Evolutionary conservation across 1,140 invertebrate species (phyloP).

Genomic region (Drosophila mojavensis): DNA sequence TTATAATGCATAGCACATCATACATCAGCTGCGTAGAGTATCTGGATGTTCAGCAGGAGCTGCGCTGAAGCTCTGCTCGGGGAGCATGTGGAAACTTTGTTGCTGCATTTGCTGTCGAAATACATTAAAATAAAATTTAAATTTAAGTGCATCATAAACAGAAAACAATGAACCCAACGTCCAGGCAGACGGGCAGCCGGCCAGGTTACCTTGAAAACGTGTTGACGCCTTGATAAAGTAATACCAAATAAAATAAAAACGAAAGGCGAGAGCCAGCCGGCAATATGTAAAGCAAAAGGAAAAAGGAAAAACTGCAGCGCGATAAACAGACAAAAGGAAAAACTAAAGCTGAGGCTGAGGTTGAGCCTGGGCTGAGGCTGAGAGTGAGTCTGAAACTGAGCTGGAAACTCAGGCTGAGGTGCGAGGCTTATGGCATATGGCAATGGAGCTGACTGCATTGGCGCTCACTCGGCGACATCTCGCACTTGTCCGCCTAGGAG

Average conservation of each 20-base stretch:
- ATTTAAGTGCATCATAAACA: slow-evolving; percentile 72
- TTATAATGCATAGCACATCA: too few relatives aligned
- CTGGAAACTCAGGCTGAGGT: too few relatives aligned
- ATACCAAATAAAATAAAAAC: slow-evolving; percentile 19
- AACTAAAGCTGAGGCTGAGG: too few relatives aligned
- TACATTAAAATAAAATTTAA: slow-evolving; percentile 78
- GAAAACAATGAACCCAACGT: slow-evolving; percentile 62
- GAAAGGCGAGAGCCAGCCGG: slow-evolving; percentile 35
- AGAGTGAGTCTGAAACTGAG: too few relatives aligned
- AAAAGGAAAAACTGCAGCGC: slow-evolving; percentile 40
- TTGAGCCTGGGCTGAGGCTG: too few relatives aligned
- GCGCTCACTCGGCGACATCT: slow-evolving; percentile 62
- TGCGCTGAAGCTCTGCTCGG: too few relatives aligned
- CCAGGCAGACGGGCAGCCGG: slow-evolving; percentile 4
- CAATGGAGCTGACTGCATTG: slow-evolving; percentile 24
- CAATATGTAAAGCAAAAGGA: slow-evolving; percentile 40
- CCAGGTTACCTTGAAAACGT: slow-evolving; percentile 46
- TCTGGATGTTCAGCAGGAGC: too few relatives aligned
- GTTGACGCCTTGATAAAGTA: slow-evolving; percentile 39
- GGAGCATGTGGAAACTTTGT: slow-evolving; percentile 7
- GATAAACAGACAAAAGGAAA: neutral
- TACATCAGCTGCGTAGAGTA: neutral
- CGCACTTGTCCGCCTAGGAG: slow-evolving; percentile 78
- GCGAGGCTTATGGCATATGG: too few relatives aligned
- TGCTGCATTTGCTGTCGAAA: slow-evolving; percentile 42